phyloP scores from a whole-genome alignment of 2,888 invertebrate species.

The Coremacera marginata region DNA sequence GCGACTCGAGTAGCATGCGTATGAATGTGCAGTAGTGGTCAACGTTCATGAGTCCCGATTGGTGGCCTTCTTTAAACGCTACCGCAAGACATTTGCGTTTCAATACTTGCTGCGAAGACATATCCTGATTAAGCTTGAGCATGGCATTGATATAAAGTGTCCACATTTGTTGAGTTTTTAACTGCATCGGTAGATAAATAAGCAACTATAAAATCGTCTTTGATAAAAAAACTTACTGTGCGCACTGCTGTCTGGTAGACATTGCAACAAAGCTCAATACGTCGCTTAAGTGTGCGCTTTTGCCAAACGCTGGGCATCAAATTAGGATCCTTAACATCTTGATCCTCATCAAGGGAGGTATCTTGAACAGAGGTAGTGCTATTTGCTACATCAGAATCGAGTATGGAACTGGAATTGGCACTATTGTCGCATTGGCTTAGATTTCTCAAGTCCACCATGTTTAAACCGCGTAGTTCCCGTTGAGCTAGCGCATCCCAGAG shows the following conservation, averaged over 20 bases:
- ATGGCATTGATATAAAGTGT: conserved; percentile 73
- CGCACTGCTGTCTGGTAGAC: conserved; percentile 71
- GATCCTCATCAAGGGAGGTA: conserved; percentile 41
- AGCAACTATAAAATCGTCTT: neutral
- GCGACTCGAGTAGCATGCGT: conserved; percentile 56
- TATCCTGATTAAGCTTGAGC: conserved; percentile 71
- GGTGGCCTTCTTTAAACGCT: conserved; percentile 71
- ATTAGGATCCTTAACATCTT: conserved; percentile 39
- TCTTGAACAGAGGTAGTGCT: neutral
- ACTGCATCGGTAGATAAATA: conserved; percentile 43
- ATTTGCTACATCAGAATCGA: neutral
- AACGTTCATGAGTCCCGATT: conserved; percentile 69
- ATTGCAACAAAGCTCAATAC: conserved; percentile 70
- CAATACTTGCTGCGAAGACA: conserved; percentile 68
- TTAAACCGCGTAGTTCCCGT: conserved; percentile 72
- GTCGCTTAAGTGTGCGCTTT: conserved; percentile 64
- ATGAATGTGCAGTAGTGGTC: conserved; percentile 71
- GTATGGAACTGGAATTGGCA: no score
- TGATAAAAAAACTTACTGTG: conserved; percentile 52
- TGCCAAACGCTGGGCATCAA: conserved; percentile 48
- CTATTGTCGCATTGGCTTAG: neutral
- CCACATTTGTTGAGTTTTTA: conserved; percentile 72
- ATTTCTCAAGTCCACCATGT: conserved; percentile 54
- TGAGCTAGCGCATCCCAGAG: conserved; percentile 75
- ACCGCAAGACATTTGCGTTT: conserved; percentile 71